These are phyloP conservation scores for Perizoma affinitatum DNA, from an alignment of 2,888 invertebrate genomes.

Conservation along the genomic window DNA sequence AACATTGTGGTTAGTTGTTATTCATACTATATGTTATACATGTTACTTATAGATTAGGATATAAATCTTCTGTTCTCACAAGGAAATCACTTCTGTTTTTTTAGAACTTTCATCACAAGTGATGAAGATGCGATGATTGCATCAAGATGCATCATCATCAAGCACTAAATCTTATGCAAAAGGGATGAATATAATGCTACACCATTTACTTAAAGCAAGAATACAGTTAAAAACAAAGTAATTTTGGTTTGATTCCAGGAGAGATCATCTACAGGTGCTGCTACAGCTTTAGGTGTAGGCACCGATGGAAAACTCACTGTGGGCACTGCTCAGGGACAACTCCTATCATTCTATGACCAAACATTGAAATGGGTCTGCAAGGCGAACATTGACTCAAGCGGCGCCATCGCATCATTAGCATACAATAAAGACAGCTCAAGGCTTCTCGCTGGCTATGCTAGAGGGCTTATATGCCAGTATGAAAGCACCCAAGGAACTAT, in stretches of 20 bases:
- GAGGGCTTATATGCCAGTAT: constrained; percentile 96
- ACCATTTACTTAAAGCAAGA: background rate
- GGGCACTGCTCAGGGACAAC: constrained; percentile 96
- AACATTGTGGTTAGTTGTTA: background rate
- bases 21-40: no score
- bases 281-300: constrained; percentile 90
- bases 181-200: background rate
- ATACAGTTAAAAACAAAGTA: background rate
- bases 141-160: no score
- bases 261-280: constrained; percentile 93
- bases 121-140: no score
- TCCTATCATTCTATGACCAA: constrained; percentile 90
- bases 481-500: constrained; percentile 88
- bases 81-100: no score
- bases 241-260: constrained; percentile 84
- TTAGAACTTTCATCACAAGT: no score
- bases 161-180: no score
- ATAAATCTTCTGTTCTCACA: no score
- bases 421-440: constrained; percentile 95
- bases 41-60: no score
- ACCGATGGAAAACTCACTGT: constrained; percentile 91
- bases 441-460: constrained; percentile 88
- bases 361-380: constrained; percentile 94
- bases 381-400: constrained; percentile 85
- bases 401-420: constrained; percentile 92